Evolutionary conservation across 2,888 invertebrate genomes (phyloP), one percentile per base, ranked within the genome.

Genomic region (Hedychridium roseum): DNA sequence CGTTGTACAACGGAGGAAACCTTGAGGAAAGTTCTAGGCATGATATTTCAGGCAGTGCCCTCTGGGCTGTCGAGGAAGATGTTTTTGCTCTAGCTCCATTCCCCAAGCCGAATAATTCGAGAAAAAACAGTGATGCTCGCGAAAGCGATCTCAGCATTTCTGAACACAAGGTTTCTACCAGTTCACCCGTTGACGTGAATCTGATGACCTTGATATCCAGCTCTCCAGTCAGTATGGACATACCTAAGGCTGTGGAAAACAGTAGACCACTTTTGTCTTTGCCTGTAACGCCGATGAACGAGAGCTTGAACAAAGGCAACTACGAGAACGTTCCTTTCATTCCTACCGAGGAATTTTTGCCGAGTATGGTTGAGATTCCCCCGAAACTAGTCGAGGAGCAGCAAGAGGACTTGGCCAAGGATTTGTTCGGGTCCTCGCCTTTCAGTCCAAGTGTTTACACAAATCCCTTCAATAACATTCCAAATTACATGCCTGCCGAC

Each of bases 81-180:
- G 88, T 89, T 0, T 89, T 89, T 71, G 87, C 88, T 0, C 76
- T 86, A 76, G 89, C 89, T 0, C 89, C 89, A 0, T 89, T 89
- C 59, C 79, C 78, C 1, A 79, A 77, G 34, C 56, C 74, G 0
- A 62, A 42, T 9, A 66, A 64, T 16, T 70, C 68, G 6, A 57
- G 66, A 2, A 75, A 69, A 26, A 71, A 58, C 27, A 70, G 66
- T 35, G 60, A 58, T 9, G 55, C 50, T 23, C 57, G 54, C 6
- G 62, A 64, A 2, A 65, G 58, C 20, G 55, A 44, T 12, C 31
- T 55, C 2, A 60, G 53, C 2, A 54, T 50, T 9, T 16, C 44
- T 1, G 50, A 39, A 20, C 15, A 20, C 2, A 35, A 44, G 6
- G 50, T 43, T 3, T 34, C 52, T 6, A 49, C 40, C n/a, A 66